Evolutionary conservation across 2,797 vertebrate genomes (phyloP).

Genomic region (Lophius americanus): DNA sequence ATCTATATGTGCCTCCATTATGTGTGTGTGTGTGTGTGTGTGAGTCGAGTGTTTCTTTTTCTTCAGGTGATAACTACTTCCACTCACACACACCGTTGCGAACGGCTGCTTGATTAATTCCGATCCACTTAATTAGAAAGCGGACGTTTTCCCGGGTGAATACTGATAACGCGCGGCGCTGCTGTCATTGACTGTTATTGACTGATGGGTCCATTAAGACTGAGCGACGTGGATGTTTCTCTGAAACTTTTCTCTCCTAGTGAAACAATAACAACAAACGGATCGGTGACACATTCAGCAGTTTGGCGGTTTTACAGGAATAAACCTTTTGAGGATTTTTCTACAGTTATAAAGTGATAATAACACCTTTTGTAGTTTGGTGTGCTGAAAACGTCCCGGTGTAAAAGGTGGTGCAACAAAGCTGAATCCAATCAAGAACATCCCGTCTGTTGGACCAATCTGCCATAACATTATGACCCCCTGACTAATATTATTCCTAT

Average conservation of each 20-base stretch:
- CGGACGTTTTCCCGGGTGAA: constrained; percentile 80
- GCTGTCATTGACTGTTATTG: constrained; percentile 78
- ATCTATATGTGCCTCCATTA: constrained; percentile 57
- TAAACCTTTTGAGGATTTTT: constrained; percentile 13
- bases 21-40: constrained; percentile 15
- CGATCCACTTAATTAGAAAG: constrained; percentile 83
- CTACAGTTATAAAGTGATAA: constrained; percentile 30
- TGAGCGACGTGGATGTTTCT: constrained; percentile 21
- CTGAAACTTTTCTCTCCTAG: constrained; percentile 38
- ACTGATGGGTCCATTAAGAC: constrained; percentile 79
- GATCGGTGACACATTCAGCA: background rate
- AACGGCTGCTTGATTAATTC: constrained; percentile 80
- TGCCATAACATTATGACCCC: too few species aligned
- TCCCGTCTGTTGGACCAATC: too few species aligned
- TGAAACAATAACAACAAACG: background rate
- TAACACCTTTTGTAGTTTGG: constrained; percentile 4
- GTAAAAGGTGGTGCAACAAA: background rate
- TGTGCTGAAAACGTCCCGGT: constrained; percentile 15
- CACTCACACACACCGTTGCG: constrained; percentile 55
- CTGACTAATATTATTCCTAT: too few species aligned
- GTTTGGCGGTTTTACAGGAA: constrained; percentile 1
- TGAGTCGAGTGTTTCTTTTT: constrained; percentile 18
- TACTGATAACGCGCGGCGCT: constrained; percentile 67
- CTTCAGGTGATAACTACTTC: constrained; percentile 52
- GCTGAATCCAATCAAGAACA: too few species aligned